A percentile compares a stretch with the other conserved stretches of the same genome.
Evolutionary conservation across 1,140 invertebrate species (phyloP).

Genomic region (Sarcophaga bullata): DNA sequence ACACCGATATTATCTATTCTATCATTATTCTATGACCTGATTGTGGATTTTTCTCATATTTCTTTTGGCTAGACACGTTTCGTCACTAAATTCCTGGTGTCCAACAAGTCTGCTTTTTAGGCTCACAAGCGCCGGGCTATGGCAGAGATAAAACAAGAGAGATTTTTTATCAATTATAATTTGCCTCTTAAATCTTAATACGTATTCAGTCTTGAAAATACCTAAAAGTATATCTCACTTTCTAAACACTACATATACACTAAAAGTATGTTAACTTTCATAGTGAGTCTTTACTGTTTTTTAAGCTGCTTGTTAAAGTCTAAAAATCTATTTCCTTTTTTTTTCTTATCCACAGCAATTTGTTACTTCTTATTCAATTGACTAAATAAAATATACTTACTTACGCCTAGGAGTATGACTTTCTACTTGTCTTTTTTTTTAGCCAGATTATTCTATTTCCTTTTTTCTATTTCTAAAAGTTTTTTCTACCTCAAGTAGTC

Average conservation of each 20-base stretch:
- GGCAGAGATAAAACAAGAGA: no score
- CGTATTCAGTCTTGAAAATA: no score
- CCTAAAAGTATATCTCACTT: not conserved
- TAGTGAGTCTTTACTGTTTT: not conserved
- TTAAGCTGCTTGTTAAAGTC: not conserved
- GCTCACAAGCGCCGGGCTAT: no score
- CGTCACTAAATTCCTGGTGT: no score
- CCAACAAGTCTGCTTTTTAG: no score
- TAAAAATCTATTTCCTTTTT: not conserved
- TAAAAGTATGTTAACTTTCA: not conserved
- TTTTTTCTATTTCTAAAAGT: no score
- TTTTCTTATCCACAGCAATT: slow-evolving; percentile 7
- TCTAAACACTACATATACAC: not conserved
- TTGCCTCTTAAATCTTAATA: no score
- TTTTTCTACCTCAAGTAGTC: not conserved
- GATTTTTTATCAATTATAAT: no score
- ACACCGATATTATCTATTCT: no score
- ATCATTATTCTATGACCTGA: no score
- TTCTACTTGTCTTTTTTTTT: not conserved
- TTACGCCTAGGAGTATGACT: not conserved
- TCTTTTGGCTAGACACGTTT: no score
- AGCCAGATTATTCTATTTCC: not conserved
- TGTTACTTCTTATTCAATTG: not conserved
- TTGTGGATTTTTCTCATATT: no score
- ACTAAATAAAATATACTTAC: not conserved